Base-by-base conservation (phyloP, 2,888 invertebrate genomes). In the Zeuzera pyrina region DNA sequence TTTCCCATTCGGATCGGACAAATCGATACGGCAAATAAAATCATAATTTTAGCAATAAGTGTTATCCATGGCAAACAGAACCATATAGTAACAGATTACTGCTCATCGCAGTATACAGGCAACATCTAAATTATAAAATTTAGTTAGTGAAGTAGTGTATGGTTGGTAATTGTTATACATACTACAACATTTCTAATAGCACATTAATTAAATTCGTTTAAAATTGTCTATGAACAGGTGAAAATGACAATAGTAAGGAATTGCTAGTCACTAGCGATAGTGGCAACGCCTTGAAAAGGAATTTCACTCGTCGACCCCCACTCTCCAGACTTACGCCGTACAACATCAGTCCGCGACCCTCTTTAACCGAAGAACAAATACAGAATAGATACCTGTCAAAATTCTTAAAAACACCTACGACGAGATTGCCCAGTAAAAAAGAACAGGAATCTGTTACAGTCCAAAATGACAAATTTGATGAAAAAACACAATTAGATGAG, bases 261-360 rank as follows among this genome's bases (percentile, higher is more conserved):
- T 69, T 88, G 2, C 84, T 88, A 38, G 77, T 87, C 57, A 88
- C 87, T 8, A 87, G 87, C 38, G 87, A 88, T 49, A 76, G 67
- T 40, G 70, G 44, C 36, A 72, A 72, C 38, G 62, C 54, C 2
- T 50, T 68, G 13, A 69, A 61, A 39, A 64, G 71, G 31, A 78
- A 76, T 46, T 74, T 58, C 44, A 77, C 78, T 0, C 57, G 77
- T 1, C 62, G 73, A 0, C 78, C 78, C 0, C 63, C 70, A 0
- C 57, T 63, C 1, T 56, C 73, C 3, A 61, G 83, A 2, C 56
- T 81, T 1, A 57, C 59, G 1, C 76, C 74, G 0, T 79, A 79
- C 50, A 47, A 47, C 3, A 45, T n/a, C n/a, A n/a, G n/a, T n/a
- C n/a, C n/a, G n/a, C n/a, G 52, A 6, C 52, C 57, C 1, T 22